phyloP scores from a whole-genome alignment of 1,140 invertebrate genomes.

The Leguminivora glycinivorella region DNA sequence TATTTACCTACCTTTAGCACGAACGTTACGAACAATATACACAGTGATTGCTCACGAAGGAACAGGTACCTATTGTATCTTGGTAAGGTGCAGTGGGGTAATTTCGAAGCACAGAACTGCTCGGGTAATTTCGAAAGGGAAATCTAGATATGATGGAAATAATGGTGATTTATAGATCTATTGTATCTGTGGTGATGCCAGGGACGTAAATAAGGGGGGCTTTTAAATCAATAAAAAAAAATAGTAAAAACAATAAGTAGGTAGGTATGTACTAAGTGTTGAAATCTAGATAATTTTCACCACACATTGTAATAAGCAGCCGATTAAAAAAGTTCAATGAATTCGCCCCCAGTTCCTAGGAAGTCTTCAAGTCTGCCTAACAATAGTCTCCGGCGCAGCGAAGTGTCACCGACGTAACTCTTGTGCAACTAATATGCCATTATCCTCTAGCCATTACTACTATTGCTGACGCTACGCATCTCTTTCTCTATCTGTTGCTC shows the following conservation, averaged over 20 bases:
- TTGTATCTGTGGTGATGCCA: too few species aligned
- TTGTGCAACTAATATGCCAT: conserved; percentile 28
- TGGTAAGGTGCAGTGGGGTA: too few species aligned
- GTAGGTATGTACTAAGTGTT: too few species aligned
- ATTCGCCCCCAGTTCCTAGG: not conserved
- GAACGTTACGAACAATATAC: not conserved
- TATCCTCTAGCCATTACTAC: not conserved
- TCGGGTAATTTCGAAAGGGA: too few species aligned
- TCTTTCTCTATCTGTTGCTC: too few species aligned
- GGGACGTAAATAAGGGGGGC: too few species aligned
- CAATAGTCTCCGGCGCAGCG: conserved; percentile 19
- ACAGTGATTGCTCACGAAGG: not conserved
- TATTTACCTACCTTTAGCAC: not conserved
- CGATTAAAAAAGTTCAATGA: conserved; percentile 18
- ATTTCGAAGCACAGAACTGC: too few species aligned
- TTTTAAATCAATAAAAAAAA: too few species aligned
- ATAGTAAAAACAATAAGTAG: too few species aligned
- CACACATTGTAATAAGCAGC: not conserved
- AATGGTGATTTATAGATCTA: too few species aligned
- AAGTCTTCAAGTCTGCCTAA: conserved; percentile 13
- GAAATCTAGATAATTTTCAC: not conserved
- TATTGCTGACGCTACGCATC: too few species aligned
- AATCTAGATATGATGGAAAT: too few species aligned
- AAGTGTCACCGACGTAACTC: conserved; percentile 3
- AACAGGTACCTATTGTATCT: not conserved